Conservation (phyloP, 2,797 vertebrate species). For the Girardinus metallicus region DNA sequence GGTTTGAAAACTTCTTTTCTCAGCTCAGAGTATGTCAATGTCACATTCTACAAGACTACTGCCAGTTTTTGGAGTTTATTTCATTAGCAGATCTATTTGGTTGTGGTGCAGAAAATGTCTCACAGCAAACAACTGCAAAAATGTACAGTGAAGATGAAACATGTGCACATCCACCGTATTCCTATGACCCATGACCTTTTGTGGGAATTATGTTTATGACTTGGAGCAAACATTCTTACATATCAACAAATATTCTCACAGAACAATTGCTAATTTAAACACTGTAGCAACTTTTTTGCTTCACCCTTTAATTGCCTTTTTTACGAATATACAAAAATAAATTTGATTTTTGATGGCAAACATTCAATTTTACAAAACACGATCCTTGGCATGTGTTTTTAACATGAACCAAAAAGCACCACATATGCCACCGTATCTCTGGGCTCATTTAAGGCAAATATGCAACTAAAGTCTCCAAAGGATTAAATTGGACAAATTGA, state of each 20-base stretch:
- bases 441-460: neutral
- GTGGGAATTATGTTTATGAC: neutral
- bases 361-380: no score
- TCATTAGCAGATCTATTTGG: neutral
- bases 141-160: neutral
- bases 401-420: neutral
- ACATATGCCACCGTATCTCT: neutral
- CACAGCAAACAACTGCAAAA: neutral
- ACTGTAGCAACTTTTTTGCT: neutral
- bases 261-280: neutral
- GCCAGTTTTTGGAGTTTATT: neutral
- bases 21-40: neutral
- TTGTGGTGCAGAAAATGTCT: neutral
- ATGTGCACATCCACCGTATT: neutral
- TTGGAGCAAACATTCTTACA: neutral
- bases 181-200: neutral
- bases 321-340: neutral
- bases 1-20: neutral
- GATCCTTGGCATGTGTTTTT: neutral
- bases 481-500: neutral
- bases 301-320: neutral
- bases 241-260: neutral
- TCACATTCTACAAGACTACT: neutral
- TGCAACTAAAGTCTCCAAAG: neutral
- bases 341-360: neutral